These are phyloP conservation scores for honey bee (Apis mellifera) DNA, from an alignment of 1,140 invertebrate species.

Conservation along the genomic window DNA sequence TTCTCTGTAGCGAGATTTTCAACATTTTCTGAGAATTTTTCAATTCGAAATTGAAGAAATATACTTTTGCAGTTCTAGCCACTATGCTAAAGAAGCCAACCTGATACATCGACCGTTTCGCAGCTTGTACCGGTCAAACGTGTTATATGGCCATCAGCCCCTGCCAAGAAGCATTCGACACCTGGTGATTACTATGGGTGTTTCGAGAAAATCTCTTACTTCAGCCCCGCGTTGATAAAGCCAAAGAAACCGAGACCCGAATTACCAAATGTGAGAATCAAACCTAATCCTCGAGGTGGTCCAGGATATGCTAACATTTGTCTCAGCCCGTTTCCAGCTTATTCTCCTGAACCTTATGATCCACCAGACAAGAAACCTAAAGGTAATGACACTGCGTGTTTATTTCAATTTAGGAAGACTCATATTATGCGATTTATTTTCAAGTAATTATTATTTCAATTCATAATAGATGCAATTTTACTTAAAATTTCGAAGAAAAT, in stretches of 20 bases:
- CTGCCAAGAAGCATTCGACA: slow-evolving; percentile 70
- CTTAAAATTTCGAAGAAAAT: too few relatives aligned
- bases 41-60: background rate
- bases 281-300: slow-evolving; percentile 69
- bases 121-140: slow-evolving; percentile 41
- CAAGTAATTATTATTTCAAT: too few relatives aligned
- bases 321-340: slow-evolving; percentile 66
- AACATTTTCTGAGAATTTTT: too few relatives aligned
- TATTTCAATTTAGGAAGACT: background rate
- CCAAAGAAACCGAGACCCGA: background rate
- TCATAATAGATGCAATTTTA: too few relatives aligned
- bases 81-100: slow-evolving; percentile 7
- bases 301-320: slow-evolving; percentile 73
- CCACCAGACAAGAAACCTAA: background rate
- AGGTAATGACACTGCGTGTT: background rate
- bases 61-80: slow-evolving; percentile 1
- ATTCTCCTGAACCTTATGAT: slow-evolving; percentile 65
- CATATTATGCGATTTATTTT: too few relatives aligned
- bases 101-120: slow-evolving; percentile 31
- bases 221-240: slow-evolving; percentile 55
- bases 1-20: too few relatives aligned
- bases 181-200: slow-evolving; percentile 74
- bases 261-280: slow-evolving; percentile 70
- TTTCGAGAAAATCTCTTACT: slow-evolving; percentile 67
- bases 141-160: slow-evolving; percentile 62